These are phyloP conservation scores for Crematogaster levior DNA, from an alignment of 2,888 invertebrate genomes.

Conservation along the genomic window DNA sequence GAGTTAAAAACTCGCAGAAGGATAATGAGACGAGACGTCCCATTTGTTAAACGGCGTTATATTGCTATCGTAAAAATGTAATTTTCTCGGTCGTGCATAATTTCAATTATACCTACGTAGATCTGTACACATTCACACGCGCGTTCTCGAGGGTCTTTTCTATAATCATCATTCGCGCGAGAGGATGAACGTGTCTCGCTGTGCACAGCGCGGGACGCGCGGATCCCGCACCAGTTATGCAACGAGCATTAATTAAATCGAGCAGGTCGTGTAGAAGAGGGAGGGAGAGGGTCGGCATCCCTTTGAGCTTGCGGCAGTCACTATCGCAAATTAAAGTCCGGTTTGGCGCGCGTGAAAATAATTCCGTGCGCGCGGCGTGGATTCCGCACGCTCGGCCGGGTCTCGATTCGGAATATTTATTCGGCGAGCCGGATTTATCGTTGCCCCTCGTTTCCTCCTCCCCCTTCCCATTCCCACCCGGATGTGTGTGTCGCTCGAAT, in stretches of 20 bases:
- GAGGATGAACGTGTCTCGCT: conserved; percentile 65
- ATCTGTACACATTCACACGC: background rate
- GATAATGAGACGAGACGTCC: background rate
- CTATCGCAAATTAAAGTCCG: conserved; percentile 78
- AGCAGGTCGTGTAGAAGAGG: conserved; percentile 56
- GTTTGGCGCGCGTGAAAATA: conserved; percentile 68
- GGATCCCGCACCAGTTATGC: conserved; percentile 61
- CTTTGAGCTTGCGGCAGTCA: conserved; percentile 76
- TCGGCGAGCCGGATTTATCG: conserved; percentile 52
- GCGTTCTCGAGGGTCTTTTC: conserved; percentile 48
- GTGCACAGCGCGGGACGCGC: conserved; percentile 22
- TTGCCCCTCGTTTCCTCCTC: background rate
- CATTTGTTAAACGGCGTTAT: conserved; percentile 18
- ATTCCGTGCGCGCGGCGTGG: conserved; percentile 57
- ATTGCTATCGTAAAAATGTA: conserved; percentile 61
- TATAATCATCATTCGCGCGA: conserved; percentile 56
- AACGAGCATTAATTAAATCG: conserved; percentile 78
- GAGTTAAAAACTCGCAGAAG: background rate
- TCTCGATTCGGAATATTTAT: conserved; percentile 54
- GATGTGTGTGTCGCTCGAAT: conserved; percentile 31
- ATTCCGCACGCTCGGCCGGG: conserved; percentile 44
- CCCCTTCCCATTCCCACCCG: background rate
- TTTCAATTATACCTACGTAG: conserved; percentile 52
- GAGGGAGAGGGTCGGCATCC: conserved; percentile 68
- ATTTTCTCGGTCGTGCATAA: conserved; percentile 57